Conservation (phyloP, 2,888 invertebrate genomes). For the Nycteola revayana region DNA sequence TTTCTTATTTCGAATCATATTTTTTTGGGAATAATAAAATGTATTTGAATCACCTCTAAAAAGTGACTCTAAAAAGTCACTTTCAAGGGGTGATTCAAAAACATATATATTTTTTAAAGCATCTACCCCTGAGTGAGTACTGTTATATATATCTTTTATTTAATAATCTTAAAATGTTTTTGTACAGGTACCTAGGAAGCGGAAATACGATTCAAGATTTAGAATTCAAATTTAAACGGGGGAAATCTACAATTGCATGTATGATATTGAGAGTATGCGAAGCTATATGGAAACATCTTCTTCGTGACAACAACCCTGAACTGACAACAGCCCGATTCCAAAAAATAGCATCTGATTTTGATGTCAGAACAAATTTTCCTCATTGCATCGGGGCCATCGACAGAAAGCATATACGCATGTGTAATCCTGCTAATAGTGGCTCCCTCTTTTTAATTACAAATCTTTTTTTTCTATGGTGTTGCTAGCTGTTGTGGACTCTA, state of each 20-base stretch:
- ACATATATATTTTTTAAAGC: slow-evolving; percentile 2
- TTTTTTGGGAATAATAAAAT: slow-evolving; percentile 10
- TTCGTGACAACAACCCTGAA: slow-evolving; percentile 5
- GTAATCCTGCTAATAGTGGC: slow-evolving; percentile 9
- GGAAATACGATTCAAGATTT: slow-evolving; percentile 15
- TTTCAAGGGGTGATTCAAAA: slow-evolving; percentile 6
- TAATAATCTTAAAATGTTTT: slow-evolving; percentile 8
- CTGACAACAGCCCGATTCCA: slow-evolving; percentile 7
- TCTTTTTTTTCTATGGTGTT: slow-evolving; percentile 21
- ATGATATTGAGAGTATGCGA: slow-evolving; percentile 14
- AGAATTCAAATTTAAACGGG: slow-evolving; percentile 17
- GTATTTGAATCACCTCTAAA: slow-evolving; percentile 8
- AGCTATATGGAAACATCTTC: slow-evolving; percentile 13
- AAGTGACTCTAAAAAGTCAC: slow-evolving; percentile 7
- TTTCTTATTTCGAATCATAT: slow-evolving; percentile 10
- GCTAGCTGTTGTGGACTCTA: slow-evolving; percentile 17
- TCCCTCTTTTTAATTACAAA: slow-evolving; percentile 22
- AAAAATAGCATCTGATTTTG: slow-evolving; percentile 9
- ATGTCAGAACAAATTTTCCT: slow-evolving; percentile 14
- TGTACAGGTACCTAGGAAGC: slow-evolving; percentile 17
- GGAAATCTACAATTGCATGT: slow-evolving; percentile 16
- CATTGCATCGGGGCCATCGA: slow-evolving; percentile 13
- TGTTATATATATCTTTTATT: slow-evolving; percentile 6
- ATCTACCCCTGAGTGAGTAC: slow-evolving; percentile 6
- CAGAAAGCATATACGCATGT: slow-evolving; percentile 11